These are phyloP conservation scores for Ciona savignyi DNA, from an alignment of 23 tunicate species.

Conservation along the genomic window DNA sequence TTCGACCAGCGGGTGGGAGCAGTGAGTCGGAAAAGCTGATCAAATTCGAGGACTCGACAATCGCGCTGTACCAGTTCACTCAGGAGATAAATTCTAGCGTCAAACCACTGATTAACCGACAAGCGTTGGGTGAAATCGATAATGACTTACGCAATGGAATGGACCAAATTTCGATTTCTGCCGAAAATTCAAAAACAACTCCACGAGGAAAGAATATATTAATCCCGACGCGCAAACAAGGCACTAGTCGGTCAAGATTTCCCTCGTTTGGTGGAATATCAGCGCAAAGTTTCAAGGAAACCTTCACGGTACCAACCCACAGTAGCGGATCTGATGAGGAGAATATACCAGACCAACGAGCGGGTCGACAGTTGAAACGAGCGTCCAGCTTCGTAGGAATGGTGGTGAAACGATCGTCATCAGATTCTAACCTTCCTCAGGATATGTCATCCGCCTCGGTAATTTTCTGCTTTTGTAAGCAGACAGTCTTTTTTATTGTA, in stretches of 20 bases:
- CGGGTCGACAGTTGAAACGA: slow-evolving; percentile 30
- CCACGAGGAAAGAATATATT: slow-evolving; percentile 15
- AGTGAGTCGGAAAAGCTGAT: slow-evolving; percentile 17
- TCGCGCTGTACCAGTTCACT: slow-evolving; percentile 47
- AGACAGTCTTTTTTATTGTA: too few species aligned
- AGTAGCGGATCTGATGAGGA: slow-evolving; percentile 41
- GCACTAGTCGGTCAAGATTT: slow-evolving; percentile 23
- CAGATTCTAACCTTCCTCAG: slow-evolving; percentile 49
- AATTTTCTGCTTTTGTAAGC: too few species aligned
- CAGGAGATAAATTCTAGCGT: background rate
- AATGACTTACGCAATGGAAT: slow-evolving; percentile 35
- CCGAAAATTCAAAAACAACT: background rate
- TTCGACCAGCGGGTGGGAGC: slow-evolving; percentile 14
- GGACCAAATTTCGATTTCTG: slow-evolving; percentile 44
- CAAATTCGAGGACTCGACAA: slow-evolving; percentile 82
- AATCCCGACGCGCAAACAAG: slow-evolving; percentile 11
- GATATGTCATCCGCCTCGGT: slow-evolving; percentile 13
- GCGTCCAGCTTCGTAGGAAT: slow-evolving; percentile 33
- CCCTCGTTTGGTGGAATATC: slow-evolving; percentile 21
- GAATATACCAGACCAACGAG: background rate
- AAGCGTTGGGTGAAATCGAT: slow-evolving; percentile 35
- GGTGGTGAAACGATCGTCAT: slow-evolving; percentile 50
- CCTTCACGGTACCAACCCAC: background rate
- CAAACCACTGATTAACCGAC: slow-evolving; percentile 2
- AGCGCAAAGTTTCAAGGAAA: slow-evolving; percentile 14